phyloP scores from a whole-genome alignment of 2,888 invertebrate genomes.

The Eucriotettix oculatus region DNA sequence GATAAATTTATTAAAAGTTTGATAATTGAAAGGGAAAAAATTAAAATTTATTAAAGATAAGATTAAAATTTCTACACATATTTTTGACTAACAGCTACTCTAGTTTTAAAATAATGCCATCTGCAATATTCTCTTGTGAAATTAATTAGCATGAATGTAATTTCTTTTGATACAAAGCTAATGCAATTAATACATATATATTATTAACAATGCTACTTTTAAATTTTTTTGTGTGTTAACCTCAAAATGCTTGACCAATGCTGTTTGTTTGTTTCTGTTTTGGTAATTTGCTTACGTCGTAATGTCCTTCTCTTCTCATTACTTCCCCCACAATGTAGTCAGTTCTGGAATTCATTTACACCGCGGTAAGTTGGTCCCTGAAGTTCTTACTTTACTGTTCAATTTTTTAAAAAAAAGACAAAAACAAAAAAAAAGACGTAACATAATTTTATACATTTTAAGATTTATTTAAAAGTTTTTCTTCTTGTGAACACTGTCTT shows the following conservation, averaged over 20 bases:
- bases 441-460: not conserved
- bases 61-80: no score
- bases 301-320: constrained; percentile 49
- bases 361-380: constrained; percentile 72
- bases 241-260: constrained; percentile 14
- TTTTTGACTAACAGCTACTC: no score
- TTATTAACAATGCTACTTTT: no score
- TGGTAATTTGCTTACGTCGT: constrained; percentile 23
- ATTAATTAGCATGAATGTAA: not conserved
- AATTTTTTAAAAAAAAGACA: constrained; percentile 12
- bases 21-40: no score
- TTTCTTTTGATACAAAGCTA: no score
- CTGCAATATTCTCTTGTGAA: not conserved
- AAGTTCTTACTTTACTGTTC: constrained; percentile 17
- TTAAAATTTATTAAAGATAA: no score
- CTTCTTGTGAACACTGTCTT: not conserved
- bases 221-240: no score
- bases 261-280: constrained; percentile 8
- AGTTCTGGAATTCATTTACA: constrained; percentile 97
- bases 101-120: no score
- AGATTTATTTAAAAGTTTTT: not conserved
- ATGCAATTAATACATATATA: no score
- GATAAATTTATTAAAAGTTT: no score
- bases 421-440: constrained; percentile 1
- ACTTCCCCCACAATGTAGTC: constrained; percentile 52